Evolutionary conservation across 2,888 invertebrate species (phyloP).

Genomic region (Chromoteleia sp.): DNA sequence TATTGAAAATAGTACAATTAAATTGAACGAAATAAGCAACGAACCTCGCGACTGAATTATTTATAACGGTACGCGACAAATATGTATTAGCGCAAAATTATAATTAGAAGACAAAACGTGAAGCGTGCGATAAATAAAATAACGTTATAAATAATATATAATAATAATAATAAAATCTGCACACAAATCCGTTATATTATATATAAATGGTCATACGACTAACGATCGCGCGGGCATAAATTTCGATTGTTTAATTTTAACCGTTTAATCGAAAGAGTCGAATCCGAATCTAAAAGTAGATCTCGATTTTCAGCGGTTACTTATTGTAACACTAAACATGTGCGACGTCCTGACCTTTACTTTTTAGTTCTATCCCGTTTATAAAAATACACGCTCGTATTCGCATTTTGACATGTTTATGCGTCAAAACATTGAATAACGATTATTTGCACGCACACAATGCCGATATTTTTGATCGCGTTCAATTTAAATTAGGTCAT

Average conservation of each 20-base stretch:
- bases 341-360: slow-evolving; percentile 51
- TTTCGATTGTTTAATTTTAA: slow-evolving; percentile 39
- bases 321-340: slow-evolving; percentile 46
- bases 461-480: background rate
- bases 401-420: slow-evolving; percentile 49
- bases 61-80: background rate
- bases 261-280: slow-evolving; percentile 31
- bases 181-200: slow-evolving; percentile 15
- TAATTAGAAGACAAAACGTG: too few relatives aligned
- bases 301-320: slow-evolving; percentile 36
- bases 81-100: background rate
- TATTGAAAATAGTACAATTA: slow-evolving; percentile 2
- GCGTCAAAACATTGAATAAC: slow-evolving; percentile 29
- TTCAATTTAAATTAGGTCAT: background rate
- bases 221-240: slow-evolving; percentile 3
- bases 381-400: slow-evolving; percentile 42
- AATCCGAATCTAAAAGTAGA: slow-evolving; percentile 44
- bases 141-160: too few relatives aligned
- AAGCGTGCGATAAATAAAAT: too few relatives aligned
- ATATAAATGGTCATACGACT: slow-evolving; percentile 2
- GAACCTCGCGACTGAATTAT: slow-evolving; percentile 1
- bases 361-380: slow-evolving; percentile 48
- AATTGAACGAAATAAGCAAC: slow-evolving; percentile 5
- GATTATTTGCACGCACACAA: slow-evolving; percentile 21
- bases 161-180: background rate